These are phyloP conservation scores for Lophotriccus pileatus DNA, from an alignment of 2,797 vertebrate species.

Conservation along the genomic window DNA sequence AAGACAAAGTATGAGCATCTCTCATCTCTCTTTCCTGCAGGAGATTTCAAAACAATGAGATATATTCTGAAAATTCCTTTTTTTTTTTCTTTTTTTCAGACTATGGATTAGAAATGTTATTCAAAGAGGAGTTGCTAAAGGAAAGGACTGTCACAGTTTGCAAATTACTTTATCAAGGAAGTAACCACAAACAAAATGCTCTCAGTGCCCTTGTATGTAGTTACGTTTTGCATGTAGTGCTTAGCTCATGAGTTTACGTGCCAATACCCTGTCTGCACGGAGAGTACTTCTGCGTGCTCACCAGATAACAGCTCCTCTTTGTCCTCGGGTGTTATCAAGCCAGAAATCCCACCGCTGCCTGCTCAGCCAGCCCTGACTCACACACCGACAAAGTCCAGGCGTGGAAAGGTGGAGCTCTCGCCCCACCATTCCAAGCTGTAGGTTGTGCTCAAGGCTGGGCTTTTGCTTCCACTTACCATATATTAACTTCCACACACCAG, in stretches of 20 bases:
- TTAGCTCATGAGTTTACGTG: not conserved
- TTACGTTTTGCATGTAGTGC: not conserved
- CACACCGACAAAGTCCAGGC: fast-evolving
- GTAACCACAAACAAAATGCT: not conserved
- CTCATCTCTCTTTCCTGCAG: not conserved
- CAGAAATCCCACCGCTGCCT: not conserved
- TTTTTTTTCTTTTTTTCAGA: not conserved
- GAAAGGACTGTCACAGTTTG: not conserved
- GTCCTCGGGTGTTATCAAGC: not conserved
- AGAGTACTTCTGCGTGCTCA: fast-evolving
- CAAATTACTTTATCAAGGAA: not conserved
- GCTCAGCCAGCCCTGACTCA: not conserved
- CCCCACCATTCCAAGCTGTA: not conserved
- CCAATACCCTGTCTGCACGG: not conserved
- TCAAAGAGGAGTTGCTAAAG: not conserved
- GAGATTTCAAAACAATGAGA: not conserved
- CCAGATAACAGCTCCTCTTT: not conserved
- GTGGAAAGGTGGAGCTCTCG: not conserved
- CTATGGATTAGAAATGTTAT: not conserved
- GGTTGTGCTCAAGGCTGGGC: not conserved
- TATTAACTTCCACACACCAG: not conserved
- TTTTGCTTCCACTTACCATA: not conserved
- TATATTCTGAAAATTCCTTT: not conserved
- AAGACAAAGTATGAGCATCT: not conserved
- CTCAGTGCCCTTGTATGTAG: not conserved